phyloP scores from a whole-genome alignment of 2,888 invertebrate genomes.

The Tolmerus cingulatus region DNA sequence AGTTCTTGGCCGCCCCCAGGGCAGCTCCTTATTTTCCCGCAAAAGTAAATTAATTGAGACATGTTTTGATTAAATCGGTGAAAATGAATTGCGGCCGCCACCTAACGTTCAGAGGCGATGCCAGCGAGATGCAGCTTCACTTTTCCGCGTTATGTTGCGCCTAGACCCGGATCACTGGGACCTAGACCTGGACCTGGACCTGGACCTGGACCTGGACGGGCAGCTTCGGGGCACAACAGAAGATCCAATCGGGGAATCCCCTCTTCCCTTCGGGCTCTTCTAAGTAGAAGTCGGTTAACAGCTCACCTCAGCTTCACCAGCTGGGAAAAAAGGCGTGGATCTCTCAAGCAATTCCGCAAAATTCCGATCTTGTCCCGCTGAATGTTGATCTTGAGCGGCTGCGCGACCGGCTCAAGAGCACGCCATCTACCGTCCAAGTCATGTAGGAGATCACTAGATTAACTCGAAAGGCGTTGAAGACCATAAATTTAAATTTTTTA shows the following conservation, averaged over 20 bases:
- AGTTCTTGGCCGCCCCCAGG: background rate
- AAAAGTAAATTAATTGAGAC: conserved; percentile 37
- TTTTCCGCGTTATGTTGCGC: background rate
- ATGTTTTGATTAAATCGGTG: conserved; percentile 41
- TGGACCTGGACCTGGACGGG: background rate
- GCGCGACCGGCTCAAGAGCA: background rate
- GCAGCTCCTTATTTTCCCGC: background rate
- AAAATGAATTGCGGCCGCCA: conserved; percentile 32
- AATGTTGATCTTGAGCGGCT: background rate
- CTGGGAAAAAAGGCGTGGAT: conserved; percentile 10
- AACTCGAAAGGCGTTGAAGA: background rate
- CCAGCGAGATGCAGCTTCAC: background rate
- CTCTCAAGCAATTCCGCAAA: background rate
- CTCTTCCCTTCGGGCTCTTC: background rate
- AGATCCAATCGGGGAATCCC: background rate
- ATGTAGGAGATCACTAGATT: conserved; percentile 1
- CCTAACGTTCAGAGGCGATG: background rate
- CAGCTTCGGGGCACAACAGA: background rate
- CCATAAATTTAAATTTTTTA: conserved; percentile 22
- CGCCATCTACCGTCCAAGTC: background rate
- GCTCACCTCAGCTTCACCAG: background rate
- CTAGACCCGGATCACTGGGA: background rate
- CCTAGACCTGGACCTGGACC: background rate
- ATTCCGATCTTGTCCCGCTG: background rate
- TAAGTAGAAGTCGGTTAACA: conserved; percentile 11